Base-by-base conservation (phyloP, 2,888 invertebrate species). In the Yponomeuta malinellus region DNA sequence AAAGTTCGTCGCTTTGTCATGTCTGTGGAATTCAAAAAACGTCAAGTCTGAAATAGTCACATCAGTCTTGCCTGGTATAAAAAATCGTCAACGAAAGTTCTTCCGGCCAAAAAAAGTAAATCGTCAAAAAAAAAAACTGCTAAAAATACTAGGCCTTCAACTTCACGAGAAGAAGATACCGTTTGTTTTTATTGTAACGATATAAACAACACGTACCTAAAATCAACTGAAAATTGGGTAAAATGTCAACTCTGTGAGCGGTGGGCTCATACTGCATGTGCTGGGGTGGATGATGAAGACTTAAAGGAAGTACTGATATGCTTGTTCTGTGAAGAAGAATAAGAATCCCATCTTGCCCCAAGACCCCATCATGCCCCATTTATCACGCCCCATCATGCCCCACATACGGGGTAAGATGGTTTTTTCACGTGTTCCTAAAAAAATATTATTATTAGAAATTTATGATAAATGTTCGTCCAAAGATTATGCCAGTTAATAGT, bases 211-310 rank as follows among this genome's bases (percentile, higher is more conserved):
- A 73, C 71, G 70, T 76, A 73, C 72, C 71, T 73, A 48, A 74
- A 75, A 68, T 75, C 76, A 37, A 71, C 67, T 31, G 70, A 73
- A 65, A 23, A 68, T 71, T 73, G 71, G 72, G 71, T 73, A 31
- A 63, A 43, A 33, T 73, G 72, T 66, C 70, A 73, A 70, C 72
- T 73, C 65, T 73, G 72, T 70, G 72, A 70, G 59, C 69, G 66
- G 31, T 71, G 71, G 74, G 72, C 74, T 69, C 75, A 75, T 70
- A 74, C 70, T 66, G 75, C 74, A 48, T 76, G 76, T 74, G 77
- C 77, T 68, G 75, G 75, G 69, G 76, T 78, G 12, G 75, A 76
- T 68, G 75, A 78, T 70, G 77, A 71, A 29, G 68, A 76, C 71
- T 6, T n/a, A 48, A 75, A 77, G 73, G 75, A 76, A 74, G 73